Evolutionary conservation across 2,888 invertebrate species (phyloP).

Genomic region (Drosophila emarginata): DNA sequence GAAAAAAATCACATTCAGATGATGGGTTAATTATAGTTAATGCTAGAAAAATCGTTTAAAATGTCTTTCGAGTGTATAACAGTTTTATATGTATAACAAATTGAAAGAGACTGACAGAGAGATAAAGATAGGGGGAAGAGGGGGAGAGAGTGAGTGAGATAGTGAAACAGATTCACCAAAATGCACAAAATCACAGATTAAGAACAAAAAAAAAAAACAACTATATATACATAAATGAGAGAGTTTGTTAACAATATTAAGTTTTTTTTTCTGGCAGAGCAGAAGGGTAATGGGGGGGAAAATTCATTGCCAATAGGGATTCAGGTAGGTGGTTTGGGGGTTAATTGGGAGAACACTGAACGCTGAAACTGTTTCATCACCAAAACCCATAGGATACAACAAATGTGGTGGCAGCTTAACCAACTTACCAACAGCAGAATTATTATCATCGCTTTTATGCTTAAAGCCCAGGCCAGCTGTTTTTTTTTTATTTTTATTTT

Average conservation of each 20-base stretch:
- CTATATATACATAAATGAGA: not conserved
- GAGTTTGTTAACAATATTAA: not conserved
- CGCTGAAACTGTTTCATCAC: not conserved
- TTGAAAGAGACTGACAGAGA: not conserved
- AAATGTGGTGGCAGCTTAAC: constrained; percentile 6
- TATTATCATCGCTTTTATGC: constrained; percentile 67
- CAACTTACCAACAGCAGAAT: constrained; percentile 26
- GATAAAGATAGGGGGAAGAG: too few species aligned
- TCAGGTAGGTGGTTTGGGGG: not conserved
- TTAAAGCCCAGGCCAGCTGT: constrained; percentile 80
- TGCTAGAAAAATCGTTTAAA: not conserved
- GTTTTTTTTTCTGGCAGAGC: not conserved
- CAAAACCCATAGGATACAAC: constrained; percentile 39
- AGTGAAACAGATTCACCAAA: not conserved
- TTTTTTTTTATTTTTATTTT: not conserved
- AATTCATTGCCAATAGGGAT: not conserved
- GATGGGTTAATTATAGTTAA: not conserved
- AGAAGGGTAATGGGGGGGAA: not conserved
- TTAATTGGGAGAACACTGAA: not conserved
- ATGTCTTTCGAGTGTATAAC: constrained; percentile 5
- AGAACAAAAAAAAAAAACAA: not conserved
- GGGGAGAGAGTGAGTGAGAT: not conserved
- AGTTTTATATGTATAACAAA: not conserved
- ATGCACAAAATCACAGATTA: not conserved
- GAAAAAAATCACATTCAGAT: not conserved